Base-by-base conservation (phyloP, 1,140 invertebrate species). In the Parapsyche elsis region DNA sequence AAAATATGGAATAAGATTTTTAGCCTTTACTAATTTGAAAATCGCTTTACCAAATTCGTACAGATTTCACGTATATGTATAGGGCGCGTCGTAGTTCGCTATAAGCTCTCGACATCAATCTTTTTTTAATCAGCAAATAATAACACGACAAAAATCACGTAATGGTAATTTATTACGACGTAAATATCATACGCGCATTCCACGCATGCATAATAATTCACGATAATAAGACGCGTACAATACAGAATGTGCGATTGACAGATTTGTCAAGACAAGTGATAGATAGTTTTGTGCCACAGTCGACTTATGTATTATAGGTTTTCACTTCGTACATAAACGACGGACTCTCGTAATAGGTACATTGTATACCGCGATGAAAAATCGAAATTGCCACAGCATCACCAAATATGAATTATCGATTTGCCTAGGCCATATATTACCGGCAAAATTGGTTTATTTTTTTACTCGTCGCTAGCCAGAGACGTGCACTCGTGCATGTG, bases 391-490 rank as follows among this genome's bases (percentile, higher is more conserved):
- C 21, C 64, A 23, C 24, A 19, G 64, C 64, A 67, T 67, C 64
- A 24, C 21, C 64, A 24, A 23, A 67, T 67, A 67, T 67, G 64
- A 67, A 67, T 67, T 67, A 67, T 67, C 12, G 64, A 67, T 67
- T 26, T 30, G 19, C 24, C 26, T 30, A 24, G 64, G 14, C 24
- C 24, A 26, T 67, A 67, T 67, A 67, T 67, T 67, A 67, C 49
- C 49, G 4, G 16, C 49, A 53, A 53, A 16, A 53, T 14, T 53
- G 49, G 49, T 12, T 16, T 53, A 5, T 53, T 53, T 16, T 53
- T 53, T 5, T 53, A 53, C 12, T 53, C 49, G 12, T 53, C 2
- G 12, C 49, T 53, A 53, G 10, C 12, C 16, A 53, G 16, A 53
- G 16, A 14, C 49, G 49, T 53, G 49, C 49, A 53, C 12, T 53